Conservation (phyloP, 2,797 vertebrate species). For the Dallia pectoralis region DNA sequence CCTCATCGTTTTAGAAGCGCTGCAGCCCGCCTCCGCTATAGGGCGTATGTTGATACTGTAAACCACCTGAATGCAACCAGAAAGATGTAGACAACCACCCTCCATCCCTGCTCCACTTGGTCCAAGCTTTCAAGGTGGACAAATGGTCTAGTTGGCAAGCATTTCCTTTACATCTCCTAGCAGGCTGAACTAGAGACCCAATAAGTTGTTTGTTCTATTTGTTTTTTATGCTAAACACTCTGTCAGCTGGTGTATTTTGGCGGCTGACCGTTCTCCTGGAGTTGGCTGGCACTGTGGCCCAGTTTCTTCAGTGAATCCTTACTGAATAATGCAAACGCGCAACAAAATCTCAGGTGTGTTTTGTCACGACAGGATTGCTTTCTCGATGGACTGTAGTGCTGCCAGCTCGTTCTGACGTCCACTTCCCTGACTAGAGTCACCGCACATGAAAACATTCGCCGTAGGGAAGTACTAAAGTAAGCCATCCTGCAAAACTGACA, state of each 20-base stretch:
- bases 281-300: conserved; percentile 38
- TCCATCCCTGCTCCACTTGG: background rate
- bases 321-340: conserved; percentile 52
- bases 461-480: too few relatives aligned
- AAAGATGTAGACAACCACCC: background rate
- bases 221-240: background rate
- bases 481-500: too few relatives aligned
- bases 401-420: too few relatives aligned
- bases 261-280: conserved; percentile 18
- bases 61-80: background rate
- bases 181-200: background rate
- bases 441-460: too few relatives aligned
- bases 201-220: background rate
- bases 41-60: background rate
- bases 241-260: conserved; percentile 37
- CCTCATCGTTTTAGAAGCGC: background rate
- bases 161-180: background rate
- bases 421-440: too few relatives aligned
- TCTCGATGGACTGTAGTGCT: too few relatives aligned
- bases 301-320: conserved; percentile 41
- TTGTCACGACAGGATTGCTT: too few relatives aligned
- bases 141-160: background rate
- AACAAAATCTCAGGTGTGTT: too few relatives aligned
- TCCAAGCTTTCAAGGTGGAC: background rate
- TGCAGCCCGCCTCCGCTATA: background rate